Evolutionary conservation across 2,888 invertebrate genomes (phyloP).

Genomic region (Disparrhopalites patrizii): DNA sequence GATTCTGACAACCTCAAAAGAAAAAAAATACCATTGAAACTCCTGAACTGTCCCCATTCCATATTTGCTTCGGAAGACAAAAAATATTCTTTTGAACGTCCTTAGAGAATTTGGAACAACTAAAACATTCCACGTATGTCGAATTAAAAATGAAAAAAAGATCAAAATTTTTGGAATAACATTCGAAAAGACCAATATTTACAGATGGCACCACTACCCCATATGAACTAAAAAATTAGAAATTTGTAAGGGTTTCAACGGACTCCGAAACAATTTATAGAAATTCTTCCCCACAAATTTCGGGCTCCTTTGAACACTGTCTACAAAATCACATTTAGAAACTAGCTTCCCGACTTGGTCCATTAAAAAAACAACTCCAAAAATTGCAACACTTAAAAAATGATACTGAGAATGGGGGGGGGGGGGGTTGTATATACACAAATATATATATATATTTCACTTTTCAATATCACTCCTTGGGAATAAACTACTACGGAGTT

Average conservation of each 20-base stretch:
- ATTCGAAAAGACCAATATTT: slow-evolving; percentile 21
- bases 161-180: neutral
- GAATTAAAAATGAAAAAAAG: slow-evolving; percentile 1
- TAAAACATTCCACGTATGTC: neutral
- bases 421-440: too few relatives aligned
- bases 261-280: neutral
- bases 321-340: neutral
- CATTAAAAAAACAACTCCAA: too few relatives aligned
- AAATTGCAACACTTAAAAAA: too few relatives aligned
- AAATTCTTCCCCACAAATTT: neutral
- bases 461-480: too few relatives aligned
- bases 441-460: too few relatives aligned
- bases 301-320: neutral
- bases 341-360: neutral
- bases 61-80: neutral
- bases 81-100: neutral
- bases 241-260: neutral
- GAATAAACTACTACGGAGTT: too few relatives aligned
- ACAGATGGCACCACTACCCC: slow-evolving; percentile 33
- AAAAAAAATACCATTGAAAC: neutral
- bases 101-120: neutral
- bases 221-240: neutral
- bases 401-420: too few relatives aligned
- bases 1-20: neutral
- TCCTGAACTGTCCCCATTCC: neutral